phyloP scores from a whole-genome alignment of 2,888 invertebrate species.

The Clivina fossor region DNA sequence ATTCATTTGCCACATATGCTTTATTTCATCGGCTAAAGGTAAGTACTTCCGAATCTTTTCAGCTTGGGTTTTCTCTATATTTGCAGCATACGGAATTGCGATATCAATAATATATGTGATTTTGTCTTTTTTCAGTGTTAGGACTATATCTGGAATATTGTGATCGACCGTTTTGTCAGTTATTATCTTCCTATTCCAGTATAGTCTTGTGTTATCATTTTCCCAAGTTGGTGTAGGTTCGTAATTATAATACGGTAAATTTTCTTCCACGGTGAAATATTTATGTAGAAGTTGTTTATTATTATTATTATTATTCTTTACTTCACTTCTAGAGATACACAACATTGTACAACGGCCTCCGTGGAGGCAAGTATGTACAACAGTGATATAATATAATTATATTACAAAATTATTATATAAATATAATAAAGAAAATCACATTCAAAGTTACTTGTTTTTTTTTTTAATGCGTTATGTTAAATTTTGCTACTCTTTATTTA shows the following conservation, averaged over 20 bases:
- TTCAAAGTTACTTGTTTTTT: no score
- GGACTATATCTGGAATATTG: slow-evolving; percentile 19
- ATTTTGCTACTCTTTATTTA: no score
- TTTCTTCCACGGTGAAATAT: background rate
- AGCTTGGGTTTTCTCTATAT: background rate
- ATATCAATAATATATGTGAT: slow-evolving; percentile 17
- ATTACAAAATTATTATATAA: no score
- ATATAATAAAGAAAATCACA: no score
- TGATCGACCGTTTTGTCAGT: slow-evolving; percentile 10
- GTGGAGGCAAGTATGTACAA: no score
- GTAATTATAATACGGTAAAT: slow-evolving; percentile 17
- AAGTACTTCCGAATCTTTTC: slow-evolving; percentile 23
- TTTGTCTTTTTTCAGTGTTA: background rate
- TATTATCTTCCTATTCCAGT: slow-evolving; percentile 17
- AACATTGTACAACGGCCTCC: no score
- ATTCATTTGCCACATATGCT: slow-evolving; percentile 10
- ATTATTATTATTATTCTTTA: no score
- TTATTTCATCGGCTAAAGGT: slow-evolving; percentile 18
- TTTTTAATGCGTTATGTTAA: no score
- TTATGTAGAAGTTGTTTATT: no score
- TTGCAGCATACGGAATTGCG: slow-evolving; percentile 6
- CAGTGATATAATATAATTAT: no score
- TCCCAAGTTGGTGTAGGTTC: background rate
- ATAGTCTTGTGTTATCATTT: background rate
- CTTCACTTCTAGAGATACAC: no score